Percentiles rank a stretch among this genome's conserved stretches.
These are phyloP conservation scores for Corapipo altera DNA, from an alignment of 2,113 vertebrate species.

Conservation along the genomic window DNA sequence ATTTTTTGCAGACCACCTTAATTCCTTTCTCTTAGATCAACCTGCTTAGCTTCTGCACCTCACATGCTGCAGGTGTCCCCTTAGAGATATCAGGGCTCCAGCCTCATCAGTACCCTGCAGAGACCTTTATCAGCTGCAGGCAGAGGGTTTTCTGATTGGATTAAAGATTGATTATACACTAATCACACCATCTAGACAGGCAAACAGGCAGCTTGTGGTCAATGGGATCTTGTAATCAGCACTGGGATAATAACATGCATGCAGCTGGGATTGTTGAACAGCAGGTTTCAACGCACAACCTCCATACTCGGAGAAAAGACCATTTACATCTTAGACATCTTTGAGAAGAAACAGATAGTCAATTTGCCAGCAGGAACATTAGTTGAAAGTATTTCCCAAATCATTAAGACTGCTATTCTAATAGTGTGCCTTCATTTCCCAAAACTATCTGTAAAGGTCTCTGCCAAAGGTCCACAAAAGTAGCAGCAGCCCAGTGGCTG, in stretches of 20 bases:
- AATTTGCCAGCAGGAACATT: not conserved
- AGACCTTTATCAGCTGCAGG: constrained; percentile 79
- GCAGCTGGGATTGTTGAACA: constrained; percentile 65
- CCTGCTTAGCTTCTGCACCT: constrained; percentile 63
- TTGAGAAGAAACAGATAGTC: constrained; percentile 33
- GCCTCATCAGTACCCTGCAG: constrained; percentile 78
- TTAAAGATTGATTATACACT: constrained; percentile 82
- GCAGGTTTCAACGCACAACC: constrained; percentile 43
- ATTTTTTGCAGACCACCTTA: constrained; percentile 55
- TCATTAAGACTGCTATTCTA: not conserved
- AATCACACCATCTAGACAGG: constrained; percentile 76
- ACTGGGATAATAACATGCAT: constrained; percentile 72
- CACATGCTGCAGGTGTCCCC: constrained; percentile 60
- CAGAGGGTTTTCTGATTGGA: constrained; percentile 82
- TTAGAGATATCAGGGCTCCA: constrained; percentile 70
- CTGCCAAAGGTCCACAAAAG: not conserved
- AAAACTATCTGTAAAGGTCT: not conserved
- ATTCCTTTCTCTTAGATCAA: constrained; percentile 56
- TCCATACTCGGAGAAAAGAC: not conserved
- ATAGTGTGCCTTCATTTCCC: not conserved
- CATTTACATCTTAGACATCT: constrained; percentile 11
- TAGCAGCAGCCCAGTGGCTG: not conserved
- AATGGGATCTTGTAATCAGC: constrained; percentile 85
- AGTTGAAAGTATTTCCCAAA: constrained; percentile 34
- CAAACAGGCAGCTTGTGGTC: constrained; percentile 76